Evolutionary conservation across 2,113 vertebrate species (phyloP).

Genomic region (Onychostoma macrolepis): DNA sequence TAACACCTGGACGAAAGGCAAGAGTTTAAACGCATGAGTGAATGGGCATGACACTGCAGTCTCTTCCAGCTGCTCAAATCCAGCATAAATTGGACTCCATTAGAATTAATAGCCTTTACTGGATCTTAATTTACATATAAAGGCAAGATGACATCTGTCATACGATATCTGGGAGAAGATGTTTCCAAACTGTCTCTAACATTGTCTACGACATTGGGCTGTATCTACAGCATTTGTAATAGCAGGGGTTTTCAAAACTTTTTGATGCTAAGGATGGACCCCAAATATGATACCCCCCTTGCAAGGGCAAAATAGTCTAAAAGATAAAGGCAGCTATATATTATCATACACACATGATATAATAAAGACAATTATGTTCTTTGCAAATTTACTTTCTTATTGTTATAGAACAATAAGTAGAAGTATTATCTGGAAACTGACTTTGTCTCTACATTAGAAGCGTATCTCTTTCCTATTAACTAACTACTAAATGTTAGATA

Average conservation of each 20-base stretch:
- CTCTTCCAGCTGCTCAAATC: constrained; percentile 76
- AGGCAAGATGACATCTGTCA: constrained; percentile 62
- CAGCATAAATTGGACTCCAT: constrained; percentile 80
- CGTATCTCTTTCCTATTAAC: background rate
- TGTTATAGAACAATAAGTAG: background rate
- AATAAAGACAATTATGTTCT: background rate
- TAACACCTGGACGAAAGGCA: constrained; percentile 73
- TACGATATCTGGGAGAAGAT: constrained; percentile 39
- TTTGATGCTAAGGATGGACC: background rate
- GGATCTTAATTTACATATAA: constrained; percentile 73
- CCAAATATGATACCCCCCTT: background rate
- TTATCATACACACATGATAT: background rate
- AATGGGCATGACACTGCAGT: constrained; percentile 66
- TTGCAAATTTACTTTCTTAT: background rate
- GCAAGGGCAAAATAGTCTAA: background rate
- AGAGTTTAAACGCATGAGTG: constrained; percentile 61
- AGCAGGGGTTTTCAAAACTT: constrained; percentile 7
- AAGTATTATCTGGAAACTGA: background rate
- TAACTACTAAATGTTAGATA: background rate
- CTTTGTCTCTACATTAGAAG: background rate
- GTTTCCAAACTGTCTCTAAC: constrained; percentile 6
- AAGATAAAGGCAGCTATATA: background rate
- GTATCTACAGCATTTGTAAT: background rate
- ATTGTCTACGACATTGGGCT: background rate
- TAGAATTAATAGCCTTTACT: constrained; percentile 77